phyloP scores from a whole-genome alignment of 2,113 vertebrate genomes.

The Platycercus adscitus region DNA sequence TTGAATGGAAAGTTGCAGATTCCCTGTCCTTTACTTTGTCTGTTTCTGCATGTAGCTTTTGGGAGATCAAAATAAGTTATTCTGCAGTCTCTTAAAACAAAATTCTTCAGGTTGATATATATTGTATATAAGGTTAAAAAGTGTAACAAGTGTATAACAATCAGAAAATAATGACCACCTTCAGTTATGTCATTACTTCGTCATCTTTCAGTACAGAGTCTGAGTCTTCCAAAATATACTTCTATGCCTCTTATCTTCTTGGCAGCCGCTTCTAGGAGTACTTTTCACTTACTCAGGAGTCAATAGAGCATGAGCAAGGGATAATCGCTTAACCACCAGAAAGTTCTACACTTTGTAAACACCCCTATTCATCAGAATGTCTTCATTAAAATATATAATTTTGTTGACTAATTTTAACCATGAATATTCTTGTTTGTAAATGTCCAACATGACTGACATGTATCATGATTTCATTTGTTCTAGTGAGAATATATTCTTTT shows the following conservation, averaged over 20 bases:
- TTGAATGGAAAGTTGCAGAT: background rate
- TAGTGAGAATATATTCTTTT: background rate
- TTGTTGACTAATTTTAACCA: background rate
- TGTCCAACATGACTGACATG: background rate
- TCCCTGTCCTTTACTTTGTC: background rate
- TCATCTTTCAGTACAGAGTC: background rate
- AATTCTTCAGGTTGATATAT: background rate
- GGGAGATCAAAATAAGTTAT: background rate
- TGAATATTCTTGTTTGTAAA: background rate
- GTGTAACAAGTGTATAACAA: background rate
- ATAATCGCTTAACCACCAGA: background rate
- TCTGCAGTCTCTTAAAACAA: background rate
- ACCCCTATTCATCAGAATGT: background rate
- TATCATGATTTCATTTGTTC: background rate
- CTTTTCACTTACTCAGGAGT: background rate
- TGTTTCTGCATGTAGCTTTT: background rate
- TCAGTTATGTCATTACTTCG: background rate
- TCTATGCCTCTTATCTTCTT: background rate
- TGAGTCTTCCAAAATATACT: background rate
- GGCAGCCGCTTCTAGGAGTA: background rate
- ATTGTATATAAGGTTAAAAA: background rate
- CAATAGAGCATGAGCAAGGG: background rate
- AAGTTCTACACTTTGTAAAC: background rate
- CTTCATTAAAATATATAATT: background rate
- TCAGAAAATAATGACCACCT: background rate